Conservation (phyloP, 2,888 invertebrate genomes). For the Eulithis prunata region DNA sequence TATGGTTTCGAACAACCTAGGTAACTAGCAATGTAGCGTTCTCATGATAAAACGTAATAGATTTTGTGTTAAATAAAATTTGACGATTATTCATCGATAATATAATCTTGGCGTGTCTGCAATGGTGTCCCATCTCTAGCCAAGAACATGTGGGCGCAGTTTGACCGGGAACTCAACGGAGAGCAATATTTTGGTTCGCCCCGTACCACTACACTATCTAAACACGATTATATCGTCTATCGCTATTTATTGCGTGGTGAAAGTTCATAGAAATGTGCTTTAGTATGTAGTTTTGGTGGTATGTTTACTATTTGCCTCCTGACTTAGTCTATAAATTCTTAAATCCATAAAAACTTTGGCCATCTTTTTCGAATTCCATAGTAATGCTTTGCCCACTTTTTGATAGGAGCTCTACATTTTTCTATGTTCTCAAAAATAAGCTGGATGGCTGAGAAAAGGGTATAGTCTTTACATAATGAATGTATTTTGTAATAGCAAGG, state of each 20-base stretch:
- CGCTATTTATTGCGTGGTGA: conserved; percentile 43
- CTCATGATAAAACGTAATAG: no score
- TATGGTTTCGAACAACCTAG: no score
- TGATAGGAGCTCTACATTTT: no score
- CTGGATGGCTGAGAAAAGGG: no score
- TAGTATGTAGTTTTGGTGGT: not conserved
- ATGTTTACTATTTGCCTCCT: not conserved
- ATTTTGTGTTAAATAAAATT: not conserved
- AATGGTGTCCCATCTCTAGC: conserved; percentile 55
- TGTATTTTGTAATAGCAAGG: no score
- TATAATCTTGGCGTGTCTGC: conserved; percentile 1
- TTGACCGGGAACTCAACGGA: conserved; percentile 70
- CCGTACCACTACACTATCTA: conserved; percentile 56
- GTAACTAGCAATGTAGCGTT: no score
- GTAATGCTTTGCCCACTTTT: no score
- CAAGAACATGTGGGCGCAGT: conserved; percentile 79
- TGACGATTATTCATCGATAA: conserved; percentile 26
- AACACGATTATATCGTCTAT: conserved; percentile 29
- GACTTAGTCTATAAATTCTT: no score
- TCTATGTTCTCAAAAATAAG: no score
- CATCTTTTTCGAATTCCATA: no score
- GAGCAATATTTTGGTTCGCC: conserved; percentile 82
- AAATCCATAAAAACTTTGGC: no score
- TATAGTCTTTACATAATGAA: no score
- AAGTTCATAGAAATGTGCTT: conserved; percentile 18